These are phyloP conservation scores for Oscheius sp. DNA, from an alignment of 2,888 invertebrate genomes.

Conservation along the genomic window DNA sequence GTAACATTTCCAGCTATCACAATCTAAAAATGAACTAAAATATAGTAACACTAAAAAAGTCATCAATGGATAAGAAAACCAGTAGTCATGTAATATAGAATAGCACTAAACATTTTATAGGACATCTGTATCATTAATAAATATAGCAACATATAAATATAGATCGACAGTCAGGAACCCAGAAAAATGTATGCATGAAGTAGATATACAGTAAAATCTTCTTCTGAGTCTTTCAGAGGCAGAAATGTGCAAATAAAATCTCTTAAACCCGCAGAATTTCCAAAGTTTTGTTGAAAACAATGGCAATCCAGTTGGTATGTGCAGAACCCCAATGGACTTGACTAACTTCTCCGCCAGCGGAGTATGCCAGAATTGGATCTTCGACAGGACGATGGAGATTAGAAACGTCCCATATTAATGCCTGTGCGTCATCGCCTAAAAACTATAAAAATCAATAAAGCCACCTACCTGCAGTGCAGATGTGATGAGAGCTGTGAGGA, in stretches of 20 bases:
- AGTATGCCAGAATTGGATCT: constrained; percentile 98
- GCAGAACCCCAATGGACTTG: constrained; percentile 87
- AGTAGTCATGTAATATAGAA: not conserved
- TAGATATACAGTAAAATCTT: not conserved
- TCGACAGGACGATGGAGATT: constrained; percentile 97
- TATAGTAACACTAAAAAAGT: not conserved
- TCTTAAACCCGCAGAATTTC: constrained; percentile 90
- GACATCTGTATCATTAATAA: not conserved
- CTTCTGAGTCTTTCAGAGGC: not conserved
- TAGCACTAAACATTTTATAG: not conserved
- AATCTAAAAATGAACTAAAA: not conserved
- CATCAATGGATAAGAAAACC: not conserved
- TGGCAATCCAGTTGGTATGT: constrained; percentile 99
- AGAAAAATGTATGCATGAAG: not conserved
- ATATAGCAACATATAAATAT: not conserved
- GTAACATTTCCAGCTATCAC: not conserved
- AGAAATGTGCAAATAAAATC: not conserved
- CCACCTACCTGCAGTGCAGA: constrained; percentile 85
- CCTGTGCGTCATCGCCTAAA: constrained; percentile 96
- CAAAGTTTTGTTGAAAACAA: constrained; percentile 95
- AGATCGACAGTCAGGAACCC: not conserved
- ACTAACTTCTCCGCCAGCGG: constrained; percentile 85
- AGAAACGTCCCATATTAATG: constrained; percentile 99
- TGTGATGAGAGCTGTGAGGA: constrained; percentile 98
- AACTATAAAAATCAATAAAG: not conserved